Conservation (phyloP, 2,888 invertebrate species). For the Physocephala rufipes region DNA sequence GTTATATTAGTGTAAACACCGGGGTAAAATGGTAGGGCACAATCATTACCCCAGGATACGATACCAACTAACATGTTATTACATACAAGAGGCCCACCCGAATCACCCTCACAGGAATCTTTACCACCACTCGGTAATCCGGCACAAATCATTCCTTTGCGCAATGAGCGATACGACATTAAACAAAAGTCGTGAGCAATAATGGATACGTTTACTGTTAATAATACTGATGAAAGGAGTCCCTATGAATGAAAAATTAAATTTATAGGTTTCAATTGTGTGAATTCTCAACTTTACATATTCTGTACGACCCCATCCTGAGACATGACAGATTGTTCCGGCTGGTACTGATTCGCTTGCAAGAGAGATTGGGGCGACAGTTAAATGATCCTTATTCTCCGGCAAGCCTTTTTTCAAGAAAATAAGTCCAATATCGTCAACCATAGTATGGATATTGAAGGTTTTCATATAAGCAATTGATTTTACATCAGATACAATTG, state of each 20-base stretch:
- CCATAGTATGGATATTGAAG: conserved; percentile 56
- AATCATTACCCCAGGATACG: conserved; percentile 61
- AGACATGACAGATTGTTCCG: conserved; percentile 56
- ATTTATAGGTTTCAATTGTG: too few species aligned
- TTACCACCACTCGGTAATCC: conserved; percentile 56
- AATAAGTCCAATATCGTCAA: conserved; percentile 60
- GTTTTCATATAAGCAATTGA: conserved; percentile 55
- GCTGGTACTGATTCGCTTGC: conserved; percentile 44
- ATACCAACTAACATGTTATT: conserved; percentile 56
- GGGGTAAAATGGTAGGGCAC: conserved; percentile 51
- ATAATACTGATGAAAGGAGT: conserved; percentile 51
- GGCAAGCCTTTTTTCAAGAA: conserved; percentile 53
- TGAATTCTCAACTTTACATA: too few species aligned
- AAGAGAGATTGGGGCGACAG: conserved; percentile 52
- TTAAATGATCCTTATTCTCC: conserved; percentile 49
- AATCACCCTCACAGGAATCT: conserved; percentile 61
- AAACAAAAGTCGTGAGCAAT: conserved; percentile 50
- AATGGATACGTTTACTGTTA: conserved; percentile 55
- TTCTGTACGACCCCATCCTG: conserved; percentile 64
- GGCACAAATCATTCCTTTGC: conserved; percentile 59
- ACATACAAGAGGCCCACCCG: conserved; percentile 59
- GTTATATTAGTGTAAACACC: conserved; percentile 59
- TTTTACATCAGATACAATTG: conserved; percentile 56
- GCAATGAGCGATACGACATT: conserved; percentile 49
- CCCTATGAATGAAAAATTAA: conserved; percentile 27